Conservation (phyloP, 2,797 vertebrate species). For the Fistularia commersonii region DNA sequence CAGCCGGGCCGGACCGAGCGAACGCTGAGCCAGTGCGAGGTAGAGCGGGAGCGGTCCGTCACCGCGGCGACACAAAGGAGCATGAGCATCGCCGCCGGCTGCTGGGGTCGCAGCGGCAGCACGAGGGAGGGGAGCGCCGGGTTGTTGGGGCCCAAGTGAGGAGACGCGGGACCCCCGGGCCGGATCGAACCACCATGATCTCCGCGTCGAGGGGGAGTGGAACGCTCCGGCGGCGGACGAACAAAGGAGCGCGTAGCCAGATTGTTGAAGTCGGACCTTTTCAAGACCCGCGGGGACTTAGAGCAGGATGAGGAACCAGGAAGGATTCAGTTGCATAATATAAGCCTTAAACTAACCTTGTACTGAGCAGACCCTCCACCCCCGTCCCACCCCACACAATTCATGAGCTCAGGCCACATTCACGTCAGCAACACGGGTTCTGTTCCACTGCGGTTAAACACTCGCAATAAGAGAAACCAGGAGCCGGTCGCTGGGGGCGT, state of each 20-base stretch:
- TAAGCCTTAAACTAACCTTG: conserved; percentile 70
- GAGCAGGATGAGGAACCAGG: conserved; percentile 11
- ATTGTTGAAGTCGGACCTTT: conserved; percentile 56
- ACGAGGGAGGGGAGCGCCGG: conserved; percentile 81
- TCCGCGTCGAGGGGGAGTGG: conserved; percentile 49
- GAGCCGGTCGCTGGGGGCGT: no score
- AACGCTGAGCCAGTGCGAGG: conserved; percentile 84
- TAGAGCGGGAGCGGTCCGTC: conserved; percentile 74
- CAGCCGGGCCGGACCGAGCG: conserved; percentile 77
- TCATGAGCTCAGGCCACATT: conserved; percentile 63
- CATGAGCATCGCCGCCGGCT: conserved; percentile 90
- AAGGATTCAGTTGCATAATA: conserved; percentile 39
- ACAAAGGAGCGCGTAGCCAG: conserved; percentile 59
- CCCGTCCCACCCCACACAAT: conserved; percentile 31
- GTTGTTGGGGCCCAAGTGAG: conserved; percentile 83
- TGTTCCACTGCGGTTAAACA: conserved; percentile 1
- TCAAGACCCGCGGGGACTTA: conserved; percentile 37
- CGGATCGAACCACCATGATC: conserved; percentile 38
- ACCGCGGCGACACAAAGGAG: conserved; percentile 79
- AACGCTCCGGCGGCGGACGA: conserved; percentile 27
- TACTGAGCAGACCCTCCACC: neutral
- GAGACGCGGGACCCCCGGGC: conserved; percentile 5
- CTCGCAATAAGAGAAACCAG: no score
- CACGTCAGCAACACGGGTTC: conserved; percentile 16
- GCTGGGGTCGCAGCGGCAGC: conserved; percentile 85